Percentiles rank a stretch among this genome's conserved stretches.
These are phyloP conservation scores for Sphecodes monilicornis DNA, from an alignment of 2,888 invertebrate genomes.

Conservation along the genomic window DNA sequence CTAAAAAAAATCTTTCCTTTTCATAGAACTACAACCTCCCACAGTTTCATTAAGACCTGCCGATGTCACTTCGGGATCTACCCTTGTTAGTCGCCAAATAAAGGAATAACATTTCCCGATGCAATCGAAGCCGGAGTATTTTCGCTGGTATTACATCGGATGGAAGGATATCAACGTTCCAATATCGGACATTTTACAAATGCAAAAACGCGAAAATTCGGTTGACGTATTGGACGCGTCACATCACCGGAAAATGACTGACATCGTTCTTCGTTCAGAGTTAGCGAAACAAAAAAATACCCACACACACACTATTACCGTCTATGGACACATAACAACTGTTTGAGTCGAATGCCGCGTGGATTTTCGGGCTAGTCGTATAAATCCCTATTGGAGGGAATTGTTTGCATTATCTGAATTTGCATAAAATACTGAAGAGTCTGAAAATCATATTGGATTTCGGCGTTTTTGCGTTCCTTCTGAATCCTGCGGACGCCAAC, in stretches of 20 bases:
- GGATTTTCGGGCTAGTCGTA: neutral
- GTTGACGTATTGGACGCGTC: neutral
- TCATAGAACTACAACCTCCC: no score
- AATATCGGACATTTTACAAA: neutral
- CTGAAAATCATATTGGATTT: neutral
- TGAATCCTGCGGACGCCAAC: slow-evolving; percentile 11
- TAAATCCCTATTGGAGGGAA: neutral
- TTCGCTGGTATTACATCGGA: neutral
- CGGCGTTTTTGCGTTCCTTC: slow-evolving; percentile 7
- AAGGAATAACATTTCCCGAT: neutral
- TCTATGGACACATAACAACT: neutral
- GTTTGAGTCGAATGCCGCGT: neutral
- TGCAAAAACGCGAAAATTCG: neutral
- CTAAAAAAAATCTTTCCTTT: no score
- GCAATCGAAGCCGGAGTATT: neutral
- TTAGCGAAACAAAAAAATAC: neutral
- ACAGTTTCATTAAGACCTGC: no score
- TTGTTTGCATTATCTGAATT: neutral
- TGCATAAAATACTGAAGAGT: neutral
- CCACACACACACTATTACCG: neutral
- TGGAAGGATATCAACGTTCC: neutral
- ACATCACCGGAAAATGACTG: neutral
- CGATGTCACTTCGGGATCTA: no score
- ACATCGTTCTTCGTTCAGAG: neutral
- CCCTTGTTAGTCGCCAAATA: neutral